Percentiles rank a stretch among this genome's conserved stretches.
These are phyloP conservation scores for Procambarus virginalis DNA, from an alignment of 1,140 invertebrate species.

Conservation along the genomic window DNA sequence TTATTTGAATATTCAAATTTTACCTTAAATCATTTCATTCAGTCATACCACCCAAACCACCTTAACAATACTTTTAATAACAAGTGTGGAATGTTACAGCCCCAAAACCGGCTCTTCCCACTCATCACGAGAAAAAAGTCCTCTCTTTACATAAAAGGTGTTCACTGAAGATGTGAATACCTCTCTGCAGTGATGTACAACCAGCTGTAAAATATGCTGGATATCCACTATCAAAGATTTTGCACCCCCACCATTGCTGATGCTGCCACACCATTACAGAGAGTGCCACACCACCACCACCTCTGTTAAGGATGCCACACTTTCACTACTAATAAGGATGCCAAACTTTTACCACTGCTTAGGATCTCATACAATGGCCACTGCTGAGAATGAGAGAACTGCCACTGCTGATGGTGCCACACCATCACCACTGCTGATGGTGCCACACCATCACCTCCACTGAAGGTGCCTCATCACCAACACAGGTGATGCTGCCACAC, in stretches of 20 bases:
- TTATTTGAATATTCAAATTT: neutral
- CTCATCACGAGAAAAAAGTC: neutral
- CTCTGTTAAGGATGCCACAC: neutral
- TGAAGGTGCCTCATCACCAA: neutral
- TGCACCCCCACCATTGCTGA: neutral
- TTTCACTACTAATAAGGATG: too few species aligned
- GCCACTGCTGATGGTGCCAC: too few species aligned
- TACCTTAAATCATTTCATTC: neutral
- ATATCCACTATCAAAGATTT: neutral
- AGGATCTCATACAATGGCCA: neutral
- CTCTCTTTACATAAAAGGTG: neutral
- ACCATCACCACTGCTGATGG: too few species aligned
- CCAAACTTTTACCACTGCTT: neutral
- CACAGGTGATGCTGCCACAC: neutral
- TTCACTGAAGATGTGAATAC: too few species aligned
- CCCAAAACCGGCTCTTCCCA: neutral
- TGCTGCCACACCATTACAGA: neutral
- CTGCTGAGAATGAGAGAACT: too few species aligned
- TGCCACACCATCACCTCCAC: too few species aligned
- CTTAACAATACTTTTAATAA: neutral
- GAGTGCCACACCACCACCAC: neutral
- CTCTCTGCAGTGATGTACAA: too few species aligned
- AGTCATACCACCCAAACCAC: neutral
- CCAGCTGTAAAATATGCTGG: neutral
- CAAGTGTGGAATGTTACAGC: conserved; percentile 9